Evolutionary conservation across 2,113 vertebrate genomes (phyloP), one percentile per base, ranked within the genome.

Genomic region (Podarcis raffonei): DNA sequence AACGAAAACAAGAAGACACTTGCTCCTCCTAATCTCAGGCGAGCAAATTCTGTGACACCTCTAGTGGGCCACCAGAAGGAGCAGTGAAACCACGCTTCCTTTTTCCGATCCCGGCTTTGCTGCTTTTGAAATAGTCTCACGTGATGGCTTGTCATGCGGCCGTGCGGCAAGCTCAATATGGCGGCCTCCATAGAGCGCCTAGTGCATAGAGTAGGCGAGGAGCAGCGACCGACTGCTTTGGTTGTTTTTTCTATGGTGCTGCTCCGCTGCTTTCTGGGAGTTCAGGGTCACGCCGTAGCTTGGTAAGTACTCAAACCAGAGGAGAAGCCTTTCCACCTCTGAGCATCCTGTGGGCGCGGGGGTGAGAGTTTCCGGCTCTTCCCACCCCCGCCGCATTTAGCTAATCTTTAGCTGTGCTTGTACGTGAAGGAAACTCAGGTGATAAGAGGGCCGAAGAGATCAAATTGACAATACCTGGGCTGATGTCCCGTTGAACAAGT

Each of bases 261-360:
- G 74, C 81, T 94, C 7, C 53, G 89, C 71, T 93, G 90, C 66
- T 75, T 94, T n/a, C 16, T 84, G 80, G 83, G 82, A 39, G 89
- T n/a, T 71, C n/a, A 39, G 23, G 82, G 84, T 83, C 37, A 59
- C 87, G 87, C 39, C 0, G 80, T 20, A 5, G 65, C 0, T 39
- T 75, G 93, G 94, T 94, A 91, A 95, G 94, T 92, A 77, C 88
- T 65, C 13, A 7, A 30, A 12, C 2, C 3, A 12, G 1, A 20
- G 20, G 53, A 23, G 20, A 6, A 25, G 35, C 18, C 27, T 23
- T 7, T 1, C 22, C 27, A 18, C 48, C 48, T 3, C 0, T 11
- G 4, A 4, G 27, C 22, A 6, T 48, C 80, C 8, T n/a, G 22
- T 2, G 30, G n/a, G 16, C 25, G n/a, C 37, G 80, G 18, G 13